Evolutionary conservation across 2,888 invertebrate genomes (phyloP).

Genomic region (Drosophila mimica): DNA sequence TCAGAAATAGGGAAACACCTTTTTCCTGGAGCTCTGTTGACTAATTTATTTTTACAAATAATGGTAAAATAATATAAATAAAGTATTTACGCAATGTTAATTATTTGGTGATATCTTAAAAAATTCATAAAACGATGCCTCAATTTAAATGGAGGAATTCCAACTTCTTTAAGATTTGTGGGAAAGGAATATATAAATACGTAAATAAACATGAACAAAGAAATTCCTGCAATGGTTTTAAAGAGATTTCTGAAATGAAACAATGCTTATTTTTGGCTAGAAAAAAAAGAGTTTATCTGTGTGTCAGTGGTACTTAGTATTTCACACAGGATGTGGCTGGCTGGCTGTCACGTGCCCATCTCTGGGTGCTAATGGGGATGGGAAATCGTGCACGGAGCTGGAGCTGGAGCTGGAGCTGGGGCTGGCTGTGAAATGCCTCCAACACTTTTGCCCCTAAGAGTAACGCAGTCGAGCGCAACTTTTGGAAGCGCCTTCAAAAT

Average conservation of each 20-base stretch:
- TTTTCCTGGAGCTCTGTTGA: neutral
- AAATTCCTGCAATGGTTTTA: neutral
- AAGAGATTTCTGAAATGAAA: neutral
- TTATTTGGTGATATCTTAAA: neutral
- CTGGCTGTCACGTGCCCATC: slow-evolving; percentile 64
- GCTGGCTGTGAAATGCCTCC: slow-evolving; percentile 33
- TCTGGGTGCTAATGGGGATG: slow-evolving; percentile 49
- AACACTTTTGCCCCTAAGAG: slow-evolving; percentile 55
- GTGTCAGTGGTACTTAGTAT: neutral
- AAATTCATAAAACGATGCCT: neutral
- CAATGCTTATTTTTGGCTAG: neutral
- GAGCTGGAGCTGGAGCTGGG: neutral
- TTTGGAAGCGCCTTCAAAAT: slow-evolving; percentile 44
- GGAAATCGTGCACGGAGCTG: slow-evolving; percentile 23
- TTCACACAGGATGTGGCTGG: slow-evolving; percentile 22
- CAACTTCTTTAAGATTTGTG: neutral
- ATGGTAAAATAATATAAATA: neutral
- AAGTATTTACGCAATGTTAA: neutral
- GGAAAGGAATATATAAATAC: neutral
- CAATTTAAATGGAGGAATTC: neutral
- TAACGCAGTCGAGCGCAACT: slow-evolving; percentile 53
- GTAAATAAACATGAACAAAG: neutral
- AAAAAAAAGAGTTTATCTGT: neutral
- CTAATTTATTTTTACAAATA: neutral
- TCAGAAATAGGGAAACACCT: neutral